Evolutionary conservation across 2,888 invertebrate species (phyloP), one percentile per base, ranked within the genome.

Genomic region (Rhyacophila evoluta): DNA sequence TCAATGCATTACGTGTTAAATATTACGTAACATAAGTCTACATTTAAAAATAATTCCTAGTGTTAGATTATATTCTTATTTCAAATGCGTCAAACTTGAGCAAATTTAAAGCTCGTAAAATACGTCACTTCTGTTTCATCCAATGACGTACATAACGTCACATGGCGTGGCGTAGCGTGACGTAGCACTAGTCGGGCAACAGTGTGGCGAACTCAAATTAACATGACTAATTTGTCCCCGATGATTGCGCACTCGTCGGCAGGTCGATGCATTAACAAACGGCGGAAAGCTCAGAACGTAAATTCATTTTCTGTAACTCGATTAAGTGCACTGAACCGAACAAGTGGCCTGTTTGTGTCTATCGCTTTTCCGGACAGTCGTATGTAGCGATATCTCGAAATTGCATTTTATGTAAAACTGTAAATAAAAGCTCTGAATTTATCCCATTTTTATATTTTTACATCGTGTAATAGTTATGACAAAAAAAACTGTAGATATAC

Each of bases 231-330:
- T 39, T 77, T 41, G 71, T 55, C 38, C 39, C 25, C 77, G 70
- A 55, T 72, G 71, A 72, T 71, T 71, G 72, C 72, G 27, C 36
- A 11, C 74, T 68, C 29, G 55, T 10, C 55, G 33, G 68, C 77
- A 72, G 71, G 41, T 71, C 77, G 72, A 27, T 75, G 75, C 75
- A 75, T 75, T 75, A 75, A 75, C 75, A 75, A 71, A 71, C 72
- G 74, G 69, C 33, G 27, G 69, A 74, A 74, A 77, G 77, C 72
- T 72, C 77, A 55, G 28, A 67, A 67, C 74, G 74, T 39, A 74
- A 78, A 74, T 78, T 69, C 72, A 74, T 78, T 78, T 78, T 74
- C 74, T 69, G 28, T 74, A 78, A 78, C 78, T 78, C 78, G 68
- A 78, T 78, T 78, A 78, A 67, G 27, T 69, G 37, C 29, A 68